Evolutionary conservation across 2,797 vertebrate species (phyloP).

Genomic region (Micrastur ruficollis): DNA sequence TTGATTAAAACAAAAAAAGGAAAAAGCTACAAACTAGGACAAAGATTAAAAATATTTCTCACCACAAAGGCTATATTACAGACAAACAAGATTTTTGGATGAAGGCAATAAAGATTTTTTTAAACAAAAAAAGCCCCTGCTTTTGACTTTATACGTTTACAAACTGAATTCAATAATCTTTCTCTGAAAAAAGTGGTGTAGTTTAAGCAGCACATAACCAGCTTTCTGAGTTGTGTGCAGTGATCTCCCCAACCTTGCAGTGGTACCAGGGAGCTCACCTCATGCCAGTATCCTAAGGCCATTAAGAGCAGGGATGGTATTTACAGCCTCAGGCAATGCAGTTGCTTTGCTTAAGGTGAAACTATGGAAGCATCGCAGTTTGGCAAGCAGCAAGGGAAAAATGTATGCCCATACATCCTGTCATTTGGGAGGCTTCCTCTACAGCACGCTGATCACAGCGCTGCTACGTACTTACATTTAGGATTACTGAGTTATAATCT

Average conservation of each 20-base stretch:
- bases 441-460: rapidly evolving
- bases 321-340: not conserved
- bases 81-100: not conserved
- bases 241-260: not conserved
- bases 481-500: not conserved
- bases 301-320: not conserved
- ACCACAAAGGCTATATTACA: not conserved
- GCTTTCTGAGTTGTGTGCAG: not conserved
- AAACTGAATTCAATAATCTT: not conserved
- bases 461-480: rapidly evolving
- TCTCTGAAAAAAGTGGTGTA: not conserved
- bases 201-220: not conserved
- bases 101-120: not conserved
- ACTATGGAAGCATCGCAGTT: rapidly evolving
- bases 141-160: not conserved
- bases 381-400: not conserved
- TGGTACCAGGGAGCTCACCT: not conserved
- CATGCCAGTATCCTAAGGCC: not conserved
- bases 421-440: not conserved
- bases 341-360: not conserved
- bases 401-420: not conserved
- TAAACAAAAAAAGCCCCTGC: not conserved
- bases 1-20: not conserved
- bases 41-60: not conserved
- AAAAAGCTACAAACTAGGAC: not conserved